A percentile compares a stretch with the other conserved stretches of the same genome.
phyloP scores from a whole-genome alignment of 2,113 vertebrate genomes.

The Poicephalus gulielmi region DNA sequence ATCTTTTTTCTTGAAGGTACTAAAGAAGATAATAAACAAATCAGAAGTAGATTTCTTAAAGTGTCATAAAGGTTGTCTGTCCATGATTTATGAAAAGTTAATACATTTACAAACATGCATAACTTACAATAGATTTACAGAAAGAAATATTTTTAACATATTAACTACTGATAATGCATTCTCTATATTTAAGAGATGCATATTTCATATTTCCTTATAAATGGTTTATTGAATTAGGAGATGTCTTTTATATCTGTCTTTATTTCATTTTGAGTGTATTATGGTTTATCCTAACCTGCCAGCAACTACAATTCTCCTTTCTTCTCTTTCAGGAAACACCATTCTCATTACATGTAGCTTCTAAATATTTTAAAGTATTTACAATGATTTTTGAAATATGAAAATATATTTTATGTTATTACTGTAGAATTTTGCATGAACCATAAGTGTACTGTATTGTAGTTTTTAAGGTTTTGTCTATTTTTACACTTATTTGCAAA shows the following conservation, averaged over 20 bases:
- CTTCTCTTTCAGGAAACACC: not conserved
- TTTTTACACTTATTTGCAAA: not conserved
- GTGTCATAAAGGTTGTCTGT: not conserved
- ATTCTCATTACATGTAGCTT: not conserved
- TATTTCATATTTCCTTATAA: slow-evolving; percentile 48
- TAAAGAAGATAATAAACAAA: not conserved
- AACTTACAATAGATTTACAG: not conserved
- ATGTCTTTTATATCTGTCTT: not conserved
- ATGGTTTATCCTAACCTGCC: not conserved
- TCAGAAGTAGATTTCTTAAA: not conserved
- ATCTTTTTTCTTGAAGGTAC: not conserved
- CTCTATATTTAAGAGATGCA: not conserved
- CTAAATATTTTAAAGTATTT: not conserved
- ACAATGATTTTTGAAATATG: not conserved
- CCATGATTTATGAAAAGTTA: not conserved
- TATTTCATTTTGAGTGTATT: slow-evolving; percentile 34
- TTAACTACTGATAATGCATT: not conserved
- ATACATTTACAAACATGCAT: not conserved
- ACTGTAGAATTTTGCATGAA: not conserved
- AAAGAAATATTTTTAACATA: slow-evolving; percentile 6
- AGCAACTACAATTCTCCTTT: not conserved
- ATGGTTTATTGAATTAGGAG: slow-evolving; percentile 8
- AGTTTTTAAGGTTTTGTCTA: not conserved
- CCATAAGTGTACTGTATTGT: not conserved
- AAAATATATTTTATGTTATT: not conserved